These are phyloP conservation scores for Lapara coniferarum DNA, from an alignment of 2,888 invertebrate genomes.

Conservation along the genomic window DNA sequence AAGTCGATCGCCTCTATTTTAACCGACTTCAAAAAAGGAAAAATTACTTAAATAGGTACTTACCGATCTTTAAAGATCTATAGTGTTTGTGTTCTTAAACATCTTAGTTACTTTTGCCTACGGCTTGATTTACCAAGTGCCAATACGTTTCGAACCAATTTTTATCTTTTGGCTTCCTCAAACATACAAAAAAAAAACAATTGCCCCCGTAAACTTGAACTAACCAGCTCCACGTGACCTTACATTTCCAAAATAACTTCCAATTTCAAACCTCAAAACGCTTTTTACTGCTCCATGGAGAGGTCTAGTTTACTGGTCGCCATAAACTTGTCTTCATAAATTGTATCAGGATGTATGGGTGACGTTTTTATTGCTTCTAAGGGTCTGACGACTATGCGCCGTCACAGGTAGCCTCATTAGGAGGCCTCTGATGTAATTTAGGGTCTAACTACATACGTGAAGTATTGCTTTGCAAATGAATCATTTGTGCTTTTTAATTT, in stretches of 20 bases:
- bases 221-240: background rate
- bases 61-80: too few relatives aligned
- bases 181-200: background rate
- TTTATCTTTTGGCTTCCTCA: background rate
- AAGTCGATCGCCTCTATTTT: slow-evolving; percentile 6
- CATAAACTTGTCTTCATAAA: slow-evolving; percentile 39
- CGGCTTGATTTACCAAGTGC: background rate
- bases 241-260: background rate
- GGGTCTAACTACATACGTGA: background rate
- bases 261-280: background rate
- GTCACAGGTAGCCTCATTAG: slow-evolving; percentile 20
- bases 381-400: background rate
- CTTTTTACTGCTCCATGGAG: background rate
- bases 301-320: slow-evolving; percentile 35
- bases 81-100: too few relatives aligned
- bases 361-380: slow-evolving; percentile 37
- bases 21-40: background rate
- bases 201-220: background rate
- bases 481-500: background rate
- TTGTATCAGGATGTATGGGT: slow-evolving; percentile 36
- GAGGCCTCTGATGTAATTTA: slow-evolving; percentile 17
- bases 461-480: background rate
- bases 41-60: too few relatives aligned
- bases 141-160: too few relatives aligned
- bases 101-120: too few relatives aligned